These are phyloP conservation scores for Nephrotoma flavescens DNA, from an alignment of 2,888 invertebrate species.

Conservation along the genomic window DNA sequence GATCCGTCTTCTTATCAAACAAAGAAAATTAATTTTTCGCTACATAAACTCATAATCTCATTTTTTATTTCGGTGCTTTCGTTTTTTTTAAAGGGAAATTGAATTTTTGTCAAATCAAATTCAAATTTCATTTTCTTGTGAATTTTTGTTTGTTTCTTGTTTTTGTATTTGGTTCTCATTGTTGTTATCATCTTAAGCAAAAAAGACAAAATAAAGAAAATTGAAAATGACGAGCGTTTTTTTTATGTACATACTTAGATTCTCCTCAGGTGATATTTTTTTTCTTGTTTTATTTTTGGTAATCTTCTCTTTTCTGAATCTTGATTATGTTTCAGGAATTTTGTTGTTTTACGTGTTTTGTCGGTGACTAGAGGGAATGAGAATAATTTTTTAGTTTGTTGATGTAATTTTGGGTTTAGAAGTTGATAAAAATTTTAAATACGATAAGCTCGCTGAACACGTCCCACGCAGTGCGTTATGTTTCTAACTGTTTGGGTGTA, in stretches of 20 bases:
- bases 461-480: too few relatives aligned
- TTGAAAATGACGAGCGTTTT: neutral
- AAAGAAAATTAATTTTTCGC: conserved; percentile 2
- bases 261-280: neutral
- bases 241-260: neutral
- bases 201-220: neutral
- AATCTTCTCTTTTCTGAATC: neutral
- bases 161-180: neutral
- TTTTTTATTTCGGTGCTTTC: neutral
- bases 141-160: neutral
- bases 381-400: neutral
- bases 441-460: neutral
- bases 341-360: neutral
- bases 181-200: neutral
- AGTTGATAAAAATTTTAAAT: neutral
- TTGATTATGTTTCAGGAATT: neutral
- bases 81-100: conserved; percentile 1
- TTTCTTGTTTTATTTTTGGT: neutral
- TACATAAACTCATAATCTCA: conserved; percentile 3
- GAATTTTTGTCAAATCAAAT: conserved; percentile 3
- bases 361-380: neutral
- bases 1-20: neutral
- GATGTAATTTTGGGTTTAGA: neutral
- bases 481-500: too few relatives aligned
- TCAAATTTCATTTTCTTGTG: conserved; percentile 1